Conservation (phyloP, 2,113 vertebrate genomes). For the Gila orcuttii region DNA sequence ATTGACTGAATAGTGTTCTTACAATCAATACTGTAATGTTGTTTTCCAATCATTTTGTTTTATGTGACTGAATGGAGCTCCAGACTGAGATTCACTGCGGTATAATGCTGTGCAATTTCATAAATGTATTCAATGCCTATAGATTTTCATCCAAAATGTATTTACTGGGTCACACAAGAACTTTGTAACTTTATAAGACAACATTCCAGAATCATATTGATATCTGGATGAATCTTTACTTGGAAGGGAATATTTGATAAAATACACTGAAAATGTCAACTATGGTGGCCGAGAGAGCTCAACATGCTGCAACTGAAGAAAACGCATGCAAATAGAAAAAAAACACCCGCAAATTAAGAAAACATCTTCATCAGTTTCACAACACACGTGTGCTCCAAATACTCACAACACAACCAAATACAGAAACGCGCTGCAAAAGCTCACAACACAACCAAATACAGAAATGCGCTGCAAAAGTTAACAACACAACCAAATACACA, state of each 20-base stretch:
- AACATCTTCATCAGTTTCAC: too few species aligned
- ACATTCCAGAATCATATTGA: neutral
- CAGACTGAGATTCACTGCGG: slow-evolving; percentile 26
- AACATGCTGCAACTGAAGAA: too few species aligned
- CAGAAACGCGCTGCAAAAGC: too few species aligned
- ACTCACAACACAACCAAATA: too few species aligned
- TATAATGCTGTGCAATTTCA: slow-evolving; percentile 16
- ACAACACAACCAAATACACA: too few species aligned
- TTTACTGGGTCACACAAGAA: slow-evolving; percentile 1
- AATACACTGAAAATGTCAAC: neutral
- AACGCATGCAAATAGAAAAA: too few species aligned
- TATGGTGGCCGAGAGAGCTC: too few species aligned
- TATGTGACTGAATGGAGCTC: slow-evolving; percentile 15
- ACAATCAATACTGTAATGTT: slow-evolving; percentile 1
- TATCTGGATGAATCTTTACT: neutral
- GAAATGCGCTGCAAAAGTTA: too few species aligned
- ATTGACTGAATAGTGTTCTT: neutral
- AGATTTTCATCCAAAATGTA: slow-evolving; percentile 44
- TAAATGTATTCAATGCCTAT: slow-evolving; percentile 47
- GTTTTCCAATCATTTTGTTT: slow-evolving; percentile 44
- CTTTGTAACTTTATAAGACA: neutral
- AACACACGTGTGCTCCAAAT: too few species aligned
- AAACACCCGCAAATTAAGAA: too few species aligned
- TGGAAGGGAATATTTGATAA: slow-evolving; percentile 27
- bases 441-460: too few species aligned